Percentiles rank a stretch among this genome's conserved stretches.
phyloP scores from a whole-genome alignment of 2,113 vertebrate species.

The Burhinus oedicnemus region DNA sequence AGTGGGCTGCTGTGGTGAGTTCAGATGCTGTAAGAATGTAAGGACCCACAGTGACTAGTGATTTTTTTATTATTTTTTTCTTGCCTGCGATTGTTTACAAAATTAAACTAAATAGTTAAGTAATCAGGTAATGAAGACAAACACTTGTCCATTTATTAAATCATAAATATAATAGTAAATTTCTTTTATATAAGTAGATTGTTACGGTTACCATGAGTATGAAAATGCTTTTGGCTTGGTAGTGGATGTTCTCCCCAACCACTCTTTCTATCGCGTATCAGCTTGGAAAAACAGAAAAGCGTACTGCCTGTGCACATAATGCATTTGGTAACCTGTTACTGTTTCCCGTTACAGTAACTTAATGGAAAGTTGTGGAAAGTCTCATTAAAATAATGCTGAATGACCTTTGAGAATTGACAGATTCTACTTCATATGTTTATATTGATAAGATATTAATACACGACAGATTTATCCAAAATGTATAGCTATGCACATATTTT shows the following conservation, averaged over 20 bases:
- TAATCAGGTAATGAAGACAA: background rate
- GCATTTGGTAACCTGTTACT: background rate
- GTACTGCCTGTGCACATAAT: background rate
- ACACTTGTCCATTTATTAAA: background rate
- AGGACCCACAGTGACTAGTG: background rate
- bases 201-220: background rate
- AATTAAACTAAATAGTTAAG: background rate
- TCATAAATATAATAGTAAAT: background rate
- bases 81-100: background rate
- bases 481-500: background rate
- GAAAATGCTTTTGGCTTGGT: background rate
- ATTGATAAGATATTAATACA: background rate
- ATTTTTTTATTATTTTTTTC: background rate
- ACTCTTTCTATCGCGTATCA: background rate
- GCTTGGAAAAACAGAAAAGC: background rate
- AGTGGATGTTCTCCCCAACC: background rate
- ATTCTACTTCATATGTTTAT: background rate
- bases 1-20: background rate
- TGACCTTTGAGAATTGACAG: background rate
- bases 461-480: background rate
- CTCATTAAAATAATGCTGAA: background rate
- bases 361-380: background rate
- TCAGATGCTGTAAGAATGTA: background rate
- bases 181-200: background rate
- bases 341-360: background rate